Evolutionary conservation across 2,888 invertebrate genomes (phyloP), one percentile per base, ranked within the genome.

Genomic region (Aromia moschata): DNA sequence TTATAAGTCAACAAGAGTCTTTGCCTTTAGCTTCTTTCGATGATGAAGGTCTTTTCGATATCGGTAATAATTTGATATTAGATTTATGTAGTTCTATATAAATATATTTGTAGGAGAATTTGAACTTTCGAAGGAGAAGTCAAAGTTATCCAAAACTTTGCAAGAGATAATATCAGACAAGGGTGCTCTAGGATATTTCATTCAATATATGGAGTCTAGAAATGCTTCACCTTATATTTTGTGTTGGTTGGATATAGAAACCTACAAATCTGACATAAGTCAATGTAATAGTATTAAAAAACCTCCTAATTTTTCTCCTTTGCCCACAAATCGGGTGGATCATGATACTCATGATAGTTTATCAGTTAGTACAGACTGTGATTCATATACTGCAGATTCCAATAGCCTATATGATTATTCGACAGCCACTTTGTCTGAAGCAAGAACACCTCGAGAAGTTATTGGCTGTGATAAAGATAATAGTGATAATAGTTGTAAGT

Each of bases 191-290:
- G 89, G 89, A 43, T 92, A 93, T 80, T 93, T 96, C 77, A 86
- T 93, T 54, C 92, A 94, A 73, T 96, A 88, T 79, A 87, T 96
- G 86, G 93, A 94, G 73, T 84, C 87, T n/a, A 85, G 87, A 65
- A 87, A 87, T 56, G 86, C 87, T 53, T 80, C 89, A 54, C 80
- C 85, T 14, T 82, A 89, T 25, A 84, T 93, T 1, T 89, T 89
- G 77, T 91, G 92, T 78, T 92, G 89, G 87, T 77, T 92, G 65
- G 92, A 92, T 72, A 85, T 91, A 40, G 89, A 92, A 73, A 86
- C 86, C 69, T 88, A 91, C 71, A 86, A 84, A 73, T 75, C 77
- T 2, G 81, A 83, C 4, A 77, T 74, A 20, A 64, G 63, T 16
- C 65, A 66, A 16, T 55, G 38, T 10, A 52, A 31, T 11, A 41